Evolutionary conservation across 2,888 invertebrate species (phyloP).

Genomic region (Platycnemis pennipes): DNA sequence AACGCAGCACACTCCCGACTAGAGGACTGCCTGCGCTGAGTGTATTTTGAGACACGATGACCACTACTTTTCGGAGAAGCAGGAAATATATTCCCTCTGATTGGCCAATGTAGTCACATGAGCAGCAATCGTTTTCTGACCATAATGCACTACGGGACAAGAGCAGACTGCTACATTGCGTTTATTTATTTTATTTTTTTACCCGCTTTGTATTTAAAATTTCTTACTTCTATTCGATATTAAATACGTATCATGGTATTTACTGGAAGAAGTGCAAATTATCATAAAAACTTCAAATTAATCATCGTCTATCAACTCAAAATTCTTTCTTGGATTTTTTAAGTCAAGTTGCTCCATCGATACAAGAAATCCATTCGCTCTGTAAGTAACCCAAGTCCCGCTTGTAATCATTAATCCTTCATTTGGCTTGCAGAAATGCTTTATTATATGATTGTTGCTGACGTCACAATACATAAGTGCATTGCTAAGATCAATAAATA

Average conservation of each 20-base stretch:
- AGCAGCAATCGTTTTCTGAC: conserved; percentile 51
- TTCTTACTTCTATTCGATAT: neutral
- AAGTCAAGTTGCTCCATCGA: neutral
- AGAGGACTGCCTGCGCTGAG: conserved; percentile 70
- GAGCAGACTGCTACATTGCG: conserved; percentile 43
- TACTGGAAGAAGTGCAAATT: too few relatives aligned
- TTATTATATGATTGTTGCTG: neutral
- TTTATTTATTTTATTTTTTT: conserved; percentile 15
- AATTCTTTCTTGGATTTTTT: too few relatives aligned
- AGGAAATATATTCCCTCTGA: conserved; percentile 73
- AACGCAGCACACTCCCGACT: conserved; percentile 69
- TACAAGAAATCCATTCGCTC: neutral
- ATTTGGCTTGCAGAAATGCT: neutral
- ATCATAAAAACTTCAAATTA: too few relatives aligned
- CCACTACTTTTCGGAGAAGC: conserved; percentile 74
- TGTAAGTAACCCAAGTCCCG: neutral
- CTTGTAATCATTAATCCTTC: neutral
- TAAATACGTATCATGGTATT: too few relatives aligned
- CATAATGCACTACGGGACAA: conserved; percentile 49
- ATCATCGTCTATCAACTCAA: neutral
- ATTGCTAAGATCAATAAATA: conserved; percentile 23
- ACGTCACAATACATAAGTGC: neutral
- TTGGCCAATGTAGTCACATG: conserved; percentile 71
- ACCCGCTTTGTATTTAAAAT: too few relatives aligned
- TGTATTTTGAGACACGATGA: conserved; percentile 74